Percentiles rank a stretch among this genome's conserved stretches.
Conservation (phyloP, 1,140 invertebrate species). For the Saccostrea echinata region DNA sequence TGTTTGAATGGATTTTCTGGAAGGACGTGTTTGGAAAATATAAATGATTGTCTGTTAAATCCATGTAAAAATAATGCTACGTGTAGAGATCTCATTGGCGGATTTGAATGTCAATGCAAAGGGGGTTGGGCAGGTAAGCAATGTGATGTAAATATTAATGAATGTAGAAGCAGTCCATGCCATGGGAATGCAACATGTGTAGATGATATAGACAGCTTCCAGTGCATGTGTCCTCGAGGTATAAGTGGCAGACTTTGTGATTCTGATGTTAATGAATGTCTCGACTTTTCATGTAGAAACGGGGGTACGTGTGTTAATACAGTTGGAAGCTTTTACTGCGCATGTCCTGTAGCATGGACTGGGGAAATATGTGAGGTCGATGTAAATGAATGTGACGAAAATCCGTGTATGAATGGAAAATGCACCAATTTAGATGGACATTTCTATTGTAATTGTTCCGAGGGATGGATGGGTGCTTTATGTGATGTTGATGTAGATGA, state of each 20-base stretch:
- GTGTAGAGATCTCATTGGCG: constrained; percentile 52
- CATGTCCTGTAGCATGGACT: constrained; percentile 49
- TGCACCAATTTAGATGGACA: constrained; percentile 22
- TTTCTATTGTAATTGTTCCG: constrained; percentile 40
- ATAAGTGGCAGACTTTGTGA: constrained; percentile 94
- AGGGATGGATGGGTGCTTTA: constrained; percentile 18
- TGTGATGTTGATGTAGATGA: constrained; percentile 47
- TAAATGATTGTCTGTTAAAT: neutral
- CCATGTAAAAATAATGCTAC: constrained; percentile 56
- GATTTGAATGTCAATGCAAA: constrained; percentile 59
- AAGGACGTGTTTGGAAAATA: neutral
- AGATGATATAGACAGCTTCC: constrained; percentile 82
- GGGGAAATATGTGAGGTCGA: constrained; percentile 66
- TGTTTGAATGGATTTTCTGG: constrained; percentile 39
- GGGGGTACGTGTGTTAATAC: constrained; percentile 65
- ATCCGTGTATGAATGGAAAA: constrained; percentile 36
- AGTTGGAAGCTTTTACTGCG: constrained; percentile 60
- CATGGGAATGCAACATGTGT: constrained; percentile 69
- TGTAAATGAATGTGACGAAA: constrained; percentile 39
- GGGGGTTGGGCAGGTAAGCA: constrained; percentile 83
- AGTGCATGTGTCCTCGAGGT: constrained; percentile 95
- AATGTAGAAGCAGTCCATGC: constrained; percentile 58
- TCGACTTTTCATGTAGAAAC: constrained; percentile 68
- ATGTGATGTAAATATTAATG: constrained; percentile 49
- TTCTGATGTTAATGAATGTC: constrained; percentile 43